Conservation (phyloP, 2,113 vertebrate species). For the Boulengeromyrus knoepffleri region DNA sequence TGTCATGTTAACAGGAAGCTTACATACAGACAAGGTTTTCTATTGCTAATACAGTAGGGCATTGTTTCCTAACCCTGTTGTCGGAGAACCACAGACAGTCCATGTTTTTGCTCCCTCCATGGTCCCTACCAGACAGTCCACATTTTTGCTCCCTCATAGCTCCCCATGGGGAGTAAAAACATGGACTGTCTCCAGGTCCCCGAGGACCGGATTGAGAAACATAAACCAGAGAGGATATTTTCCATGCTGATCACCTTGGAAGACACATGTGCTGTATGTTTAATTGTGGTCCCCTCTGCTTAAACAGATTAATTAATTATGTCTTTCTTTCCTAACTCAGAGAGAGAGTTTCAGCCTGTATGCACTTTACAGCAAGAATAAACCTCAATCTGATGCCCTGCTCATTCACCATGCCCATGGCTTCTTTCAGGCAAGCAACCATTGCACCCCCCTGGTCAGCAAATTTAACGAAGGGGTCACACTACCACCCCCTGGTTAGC, state of each 20-base stretch:
- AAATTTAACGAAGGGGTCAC: neutral
- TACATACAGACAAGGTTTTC: no score
- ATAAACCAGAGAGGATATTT: neutral
- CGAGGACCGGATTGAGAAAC: neutral
- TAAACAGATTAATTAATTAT: neutral
- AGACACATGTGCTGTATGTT: neutral
- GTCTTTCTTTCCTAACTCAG: slow-evolving; percentile 40
- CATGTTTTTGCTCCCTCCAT: no score
- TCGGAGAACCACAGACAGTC: no score
- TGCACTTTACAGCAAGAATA: slow-evolving; percentile 72
- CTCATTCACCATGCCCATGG: slow-evolving; percentile 58
- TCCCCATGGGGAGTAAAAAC: neutral
- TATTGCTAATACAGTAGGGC: no score
- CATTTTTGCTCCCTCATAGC: no score
- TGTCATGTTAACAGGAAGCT: no score
- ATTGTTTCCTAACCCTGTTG: no score
- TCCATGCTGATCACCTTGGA: neutral
- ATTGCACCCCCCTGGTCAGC: neutral
- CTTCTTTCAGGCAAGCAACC: slow-evolving; percentile 61
- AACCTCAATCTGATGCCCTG: slow-evolving; percentile 61
- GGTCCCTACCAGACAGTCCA: no score
- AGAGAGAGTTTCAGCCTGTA: slow-evolving; percentile 63
- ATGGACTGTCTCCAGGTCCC: neutral
- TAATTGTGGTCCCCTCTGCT: neutral
- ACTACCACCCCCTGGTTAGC: neutral